Evolutionary conservation across 35 echinoderm and acorn worm genomes (phyloP).

Genomic region (Nesometra sesokonis): DNA sequence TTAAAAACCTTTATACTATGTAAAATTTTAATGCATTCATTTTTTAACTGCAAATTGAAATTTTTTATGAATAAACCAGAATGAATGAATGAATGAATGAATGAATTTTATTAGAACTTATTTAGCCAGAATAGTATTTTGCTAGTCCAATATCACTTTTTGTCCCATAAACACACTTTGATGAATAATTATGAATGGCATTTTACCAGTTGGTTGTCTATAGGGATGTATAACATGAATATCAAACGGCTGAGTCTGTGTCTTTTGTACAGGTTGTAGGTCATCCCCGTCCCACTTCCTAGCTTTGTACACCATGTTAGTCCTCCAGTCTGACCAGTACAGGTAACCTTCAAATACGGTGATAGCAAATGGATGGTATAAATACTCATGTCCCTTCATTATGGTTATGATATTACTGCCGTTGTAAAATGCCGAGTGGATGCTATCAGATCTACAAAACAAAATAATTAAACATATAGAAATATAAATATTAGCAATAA

Average conservation of each 20-base stretch:
- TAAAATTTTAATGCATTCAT: too few relatives aligned
- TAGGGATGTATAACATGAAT: constrained; percentile 72
- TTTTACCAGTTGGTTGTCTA: constrained; percentile 40
- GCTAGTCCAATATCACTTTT: too few relatives aligned
- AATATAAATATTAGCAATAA: too few relatives aligned
- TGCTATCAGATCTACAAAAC: constrained; percentile 65
- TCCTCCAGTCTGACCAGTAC: constrained; percentile 96
- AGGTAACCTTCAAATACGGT: constrained; percentile 71
- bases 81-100: too few relatives aligned
- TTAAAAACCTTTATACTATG: too few relatives aligned
- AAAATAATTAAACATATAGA: background rate
- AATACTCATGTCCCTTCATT: constrained; percentile 35
- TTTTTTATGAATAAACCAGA: too few relatives aligned
- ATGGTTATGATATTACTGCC: constrained; percentile 43
- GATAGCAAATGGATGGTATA: constrained; percentile 89
- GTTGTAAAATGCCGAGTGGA: constrained; percentile 69
- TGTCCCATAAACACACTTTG: too few relatives aligned
- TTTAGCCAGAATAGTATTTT: too few relatives aligned
- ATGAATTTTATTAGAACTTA: too few relatives aligned
- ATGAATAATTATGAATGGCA: too few relatives aligned
- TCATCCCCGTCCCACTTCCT: constrained; percentile 79
- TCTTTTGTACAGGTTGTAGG: constrained; percentile 54
- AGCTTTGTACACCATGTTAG: constrained; percentile 65
- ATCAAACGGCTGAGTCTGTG: constrained; percentile 80
- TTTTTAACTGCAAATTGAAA: too few relatives aligned